Evolutionary conservation across 2,113 vertebrate genomes (phyloP).

Genomic region (Eidolon helvum): DNA sequence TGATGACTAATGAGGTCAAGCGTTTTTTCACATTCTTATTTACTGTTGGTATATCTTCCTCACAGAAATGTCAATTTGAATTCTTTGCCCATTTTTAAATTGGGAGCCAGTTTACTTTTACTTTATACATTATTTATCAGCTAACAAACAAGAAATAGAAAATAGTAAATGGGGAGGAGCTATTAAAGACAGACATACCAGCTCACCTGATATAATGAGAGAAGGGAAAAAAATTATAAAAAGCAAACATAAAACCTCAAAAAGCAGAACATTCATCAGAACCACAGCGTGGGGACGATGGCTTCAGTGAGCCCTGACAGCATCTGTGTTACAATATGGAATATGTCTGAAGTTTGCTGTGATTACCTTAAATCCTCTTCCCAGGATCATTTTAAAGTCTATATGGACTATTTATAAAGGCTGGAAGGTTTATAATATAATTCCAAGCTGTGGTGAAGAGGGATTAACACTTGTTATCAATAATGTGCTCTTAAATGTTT

Average conservation of each 20-base stretch:
- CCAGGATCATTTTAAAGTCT: constrained; percentile 11
- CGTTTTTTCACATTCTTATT: background rate
- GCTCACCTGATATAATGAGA: background rate
- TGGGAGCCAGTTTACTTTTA: background rate
- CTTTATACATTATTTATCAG: background rate
- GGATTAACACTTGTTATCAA: background rate
- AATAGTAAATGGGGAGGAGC: background rate
- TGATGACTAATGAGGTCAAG: background rate
- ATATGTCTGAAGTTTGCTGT: background rate
- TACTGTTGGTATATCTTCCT: background rate
- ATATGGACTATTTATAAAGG: background rate
- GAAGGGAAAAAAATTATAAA: background rate
- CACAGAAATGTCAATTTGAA: background rate
- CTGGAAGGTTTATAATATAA: background rate
- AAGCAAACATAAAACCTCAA: background rate
- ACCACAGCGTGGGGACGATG: background rate
- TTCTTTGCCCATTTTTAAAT: background rate
- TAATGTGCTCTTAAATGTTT: background rate
- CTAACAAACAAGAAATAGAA: background rate
- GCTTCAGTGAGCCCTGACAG: background rate
- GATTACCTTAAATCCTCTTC: constrained; percentile 26
- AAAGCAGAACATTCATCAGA: background rate
- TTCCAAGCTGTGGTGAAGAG: background rate
- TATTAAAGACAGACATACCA: background rate
- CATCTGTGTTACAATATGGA: background rate